A percentile compares a stretch with the other conserved stretches of the same genome.
phyloP scores from a whole-genome alignment of 2,113 vertebrate genomes.

The Aphyosemion australe region DNA sequence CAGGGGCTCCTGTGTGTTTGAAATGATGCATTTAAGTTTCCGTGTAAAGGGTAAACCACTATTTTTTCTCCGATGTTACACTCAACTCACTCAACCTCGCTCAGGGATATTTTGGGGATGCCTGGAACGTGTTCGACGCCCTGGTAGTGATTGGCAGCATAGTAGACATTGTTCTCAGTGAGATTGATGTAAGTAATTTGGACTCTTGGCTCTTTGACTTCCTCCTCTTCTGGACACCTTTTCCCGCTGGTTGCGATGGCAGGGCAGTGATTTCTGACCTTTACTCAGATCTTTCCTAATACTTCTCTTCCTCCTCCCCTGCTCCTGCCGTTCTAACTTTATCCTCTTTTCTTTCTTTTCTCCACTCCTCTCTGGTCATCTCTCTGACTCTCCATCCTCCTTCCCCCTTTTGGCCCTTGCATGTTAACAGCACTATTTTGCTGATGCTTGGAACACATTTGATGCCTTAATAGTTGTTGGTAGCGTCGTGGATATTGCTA shows the following conservation, averaged over 20 bases:
- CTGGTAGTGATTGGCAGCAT: slow-evolving; percentile 99
- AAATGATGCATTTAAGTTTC: slow-evolving; percentile 19
- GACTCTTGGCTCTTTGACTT: slow-evolving; percentile 45
- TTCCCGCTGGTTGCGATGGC: slow-evolving; percentile 24
- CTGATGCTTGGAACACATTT: slow-evolving; percentile 99
- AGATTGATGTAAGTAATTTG: slow-evolving; percentile 96
- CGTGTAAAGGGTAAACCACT: slow-evolving; percentile 17
- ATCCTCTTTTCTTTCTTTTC: neutral
- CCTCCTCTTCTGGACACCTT: slow-evolving; percentile 11
- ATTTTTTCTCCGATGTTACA: slow-evolving; percentile 25
- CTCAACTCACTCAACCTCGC: slow-evolving; percentile 73
- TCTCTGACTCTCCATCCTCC: slow-evolving; percentile 10
- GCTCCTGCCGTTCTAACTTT: slow-evolving; percentile 30
- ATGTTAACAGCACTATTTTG: slow-evolving; percentile 97
- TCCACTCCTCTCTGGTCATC: slow-evolving; percentile 7
- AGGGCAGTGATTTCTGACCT: slow-evolving; percentile 26
- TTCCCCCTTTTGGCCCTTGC: slow-evolving; percentile 62
- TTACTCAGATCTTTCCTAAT: slow-evolving; percentile 30
- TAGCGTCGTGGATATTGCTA: slow-evolving; percentile 99
- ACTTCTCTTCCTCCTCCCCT: slow-evolving; percentile 32
- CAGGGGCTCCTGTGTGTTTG: slow-evolving; percentile 22
- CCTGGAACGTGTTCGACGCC: slow-evolving; percentile 99
- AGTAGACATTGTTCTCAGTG: slow-evolving; percentile 99
- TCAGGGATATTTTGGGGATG: slow-evolving; percentile 98
- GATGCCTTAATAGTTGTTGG: slow-evolving; percentile 99